Percentiles rank a stretch among this genome's conserved stretches.
phyloP scores from a whole-genome alignment of 2,113 vertebrate species.

The Oenanthe melanoleuca region DNA sequence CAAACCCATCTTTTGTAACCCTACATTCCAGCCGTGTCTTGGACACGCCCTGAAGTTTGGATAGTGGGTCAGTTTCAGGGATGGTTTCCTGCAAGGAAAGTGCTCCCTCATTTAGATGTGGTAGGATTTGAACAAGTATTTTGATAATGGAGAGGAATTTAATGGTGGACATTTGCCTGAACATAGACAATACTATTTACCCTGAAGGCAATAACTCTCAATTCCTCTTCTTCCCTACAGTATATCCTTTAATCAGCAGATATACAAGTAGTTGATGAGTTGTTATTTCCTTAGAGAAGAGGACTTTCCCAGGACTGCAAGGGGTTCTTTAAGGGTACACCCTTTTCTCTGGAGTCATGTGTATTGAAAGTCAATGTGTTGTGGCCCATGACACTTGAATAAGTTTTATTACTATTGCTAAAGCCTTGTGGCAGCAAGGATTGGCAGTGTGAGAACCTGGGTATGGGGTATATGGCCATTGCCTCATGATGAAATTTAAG shows the following conservation, averaged over 20 bases:
- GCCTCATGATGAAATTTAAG: constrained; percentile 6
- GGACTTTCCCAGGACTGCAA: not conserved
- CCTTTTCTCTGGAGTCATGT: not conserved
- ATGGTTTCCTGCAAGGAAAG: not conserved
- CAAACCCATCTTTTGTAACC: not conserved
- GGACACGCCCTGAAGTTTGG: not conserved
- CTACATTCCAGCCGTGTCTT: fast-evolving
- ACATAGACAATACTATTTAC: not conserved
- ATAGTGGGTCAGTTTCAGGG: not conserved
- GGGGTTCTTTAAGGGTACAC: not conserved
- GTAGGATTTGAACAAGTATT: not conserved
- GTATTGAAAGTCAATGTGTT: not conserved
- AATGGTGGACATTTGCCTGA: not conserved
- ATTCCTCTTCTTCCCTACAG: not conserved
- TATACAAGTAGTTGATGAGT: not conserved
- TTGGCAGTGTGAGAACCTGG: not conserved
- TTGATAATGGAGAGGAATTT: not conserved
- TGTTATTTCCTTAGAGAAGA: not conserved
- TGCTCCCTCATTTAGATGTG: not conserved
- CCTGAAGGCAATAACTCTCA: not conserved
- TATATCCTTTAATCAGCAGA: constrained; percentile 1
- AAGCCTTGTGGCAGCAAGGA: not conserved
- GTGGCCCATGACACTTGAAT: not conserved
- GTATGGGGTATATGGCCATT: not conserved
- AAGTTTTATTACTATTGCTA: not conserved